Evolutionary conservation across 1,140 invertebrate genomes (phyloP).

Genomic region (Ditylenchus dipsaci): DNA sequence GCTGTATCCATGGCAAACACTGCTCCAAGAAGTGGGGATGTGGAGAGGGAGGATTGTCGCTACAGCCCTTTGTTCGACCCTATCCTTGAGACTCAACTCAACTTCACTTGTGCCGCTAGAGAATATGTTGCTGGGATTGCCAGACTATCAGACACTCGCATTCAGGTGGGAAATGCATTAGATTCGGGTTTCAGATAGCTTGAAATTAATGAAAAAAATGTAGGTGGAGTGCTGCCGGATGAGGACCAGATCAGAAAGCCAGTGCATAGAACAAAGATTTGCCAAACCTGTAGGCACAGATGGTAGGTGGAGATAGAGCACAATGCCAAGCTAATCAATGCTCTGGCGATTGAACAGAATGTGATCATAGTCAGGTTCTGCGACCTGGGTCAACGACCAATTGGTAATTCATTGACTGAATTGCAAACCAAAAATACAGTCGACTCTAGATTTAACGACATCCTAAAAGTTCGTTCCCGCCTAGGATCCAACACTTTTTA

Average conservation of each 20-base stretch:
- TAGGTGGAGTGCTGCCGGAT: slow-evolving; percentile 54
- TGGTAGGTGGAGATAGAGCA: slow-evolving; percentile 50
- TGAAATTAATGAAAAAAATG: slow-evolving; percentile 31
- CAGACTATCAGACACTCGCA: slow-evolving; percentile 45
- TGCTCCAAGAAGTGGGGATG: slow-evolving; percentile 49
- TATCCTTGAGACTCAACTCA: slow-evolving; percentile 42
- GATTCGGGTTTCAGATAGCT: background rate
- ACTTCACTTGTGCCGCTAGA: slow-evolving; percentile 41
- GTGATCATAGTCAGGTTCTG: slow-evolving; percentile 43
- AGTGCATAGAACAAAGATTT: slow-evolving; percentile 44
- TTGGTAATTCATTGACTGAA: slow-evolving; percentile 13
- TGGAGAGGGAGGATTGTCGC: slow-evolving; percentile 53
- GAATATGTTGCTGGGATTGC: slow-evolving; percentile 55
- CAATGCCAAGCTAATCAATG: slow-evolving; percentile 45
- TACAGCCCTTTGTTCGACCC: slow-evolving; percentile 53
- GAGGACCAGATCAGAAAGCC: slow-evolving; percentile 48
- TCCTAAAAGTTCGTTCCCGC: too few species aligned
- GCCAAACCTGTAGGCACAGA: slow-evolving; percentile 50
- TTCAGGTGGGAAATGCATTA: background rate
- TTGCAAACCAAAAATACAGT: too few species aligned
- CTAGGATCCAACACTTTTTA: too few species aligned
- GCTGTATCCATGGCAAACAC: slow-evolving; percentile 55
- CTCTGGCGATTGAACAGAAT: slow-evolving; percentile 30
- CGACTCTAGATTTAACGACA: too few species aligned
- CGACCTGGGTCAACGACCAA: slow-evolving; percentile 39